phyloP scores from a whole-genome alignment of 2,797 vertebrate genomes.

The Oreonectes daqikongensis region DNA sequence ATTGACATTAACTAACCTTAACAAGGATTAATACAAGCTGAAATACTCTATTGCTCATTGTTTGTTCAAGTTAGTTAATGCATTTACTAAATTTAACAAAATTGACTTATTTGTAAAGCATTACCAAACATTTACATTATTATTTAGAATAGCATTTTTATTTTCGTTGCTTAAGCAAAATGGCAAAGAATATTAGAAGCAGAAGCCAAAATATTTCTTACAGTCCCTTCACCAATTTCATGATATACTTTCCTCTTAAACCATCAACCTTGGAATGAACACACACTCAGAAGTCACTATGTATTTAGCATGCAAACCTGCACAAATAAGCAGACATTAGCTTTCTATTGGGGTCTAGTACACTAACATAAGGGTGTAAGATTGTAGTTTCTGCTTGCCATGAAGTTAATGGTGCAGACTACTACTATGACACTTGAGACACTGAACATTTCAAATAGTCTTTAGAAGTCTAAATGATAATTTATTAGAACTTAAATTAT shows the following conservation, averaged over 20 bases:
- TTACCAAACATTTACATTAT: background rate
- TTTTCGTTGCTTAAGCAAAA: slow-evolving; percentile 3
- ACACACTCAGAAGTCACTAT: slow-evolving; percentile 13
- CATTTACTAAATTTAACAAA: too few relatives aligned
- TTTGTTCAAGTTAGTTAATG: too few relatives aligned
- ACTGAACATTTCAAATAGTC: background rate
- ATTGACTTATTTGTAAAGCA: too few relatives aligned
- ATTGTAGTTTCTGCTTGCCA: background rate
- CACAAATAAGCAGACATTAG: background rate
- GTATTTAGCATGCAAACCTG: background rate
- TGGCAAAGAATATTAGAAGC: slow-evolving; percentile 24
- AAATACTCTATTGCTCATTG: too few relatives aligned
- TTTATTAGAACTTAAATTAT: too few relatives aligned
- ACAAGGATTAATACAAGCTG: too few relatives aligned
- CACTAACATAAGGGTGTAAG: background rate
- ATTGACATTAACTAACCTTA: too few relatives aligned
- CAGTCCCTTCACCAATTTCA: slow-evolving; percentile 56
- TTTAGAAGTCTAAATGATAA: background rate
- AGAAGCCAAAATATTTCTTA: slow-evolving; percentile 38
- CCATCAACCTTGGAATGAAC: slow-evolving; percentile 29
- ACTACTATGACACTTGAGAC: background rate
- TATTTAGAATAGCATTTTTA: background rate
- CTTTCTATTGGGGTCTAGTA: background rate
- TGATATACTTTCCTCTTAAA: slow-evolving; percentile 17
- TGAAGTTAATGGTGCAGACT: background rate